These are phyloP conservation scores for Brachystomella parvula DNA, from an alignment of 1,140 invertebrate species.

Conservation along the genomic window DNA sequence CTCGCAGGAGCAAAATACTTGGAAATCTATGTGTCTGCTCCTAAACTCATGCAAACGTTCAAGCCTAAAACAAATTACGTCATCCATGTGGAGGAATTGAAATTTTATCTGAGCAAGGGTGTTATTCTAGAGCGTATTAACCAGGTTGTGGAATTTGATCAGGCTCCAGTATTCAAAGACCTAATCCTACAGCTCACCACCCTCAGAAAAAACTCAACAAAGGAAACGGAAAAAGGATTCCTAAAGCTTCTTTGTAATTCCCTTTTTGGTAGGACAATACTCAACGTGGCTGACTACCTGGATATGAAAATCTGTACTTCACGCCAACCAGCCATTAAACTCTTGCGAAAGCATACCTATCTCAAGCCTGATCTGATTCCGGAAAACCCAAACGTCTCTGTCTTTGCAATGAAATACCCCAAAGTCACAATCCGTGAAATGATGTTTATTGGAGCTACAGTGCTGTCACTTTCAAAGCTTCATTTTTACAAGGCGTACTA, in stretches of 20 bases:
- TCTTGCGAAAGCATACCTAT: background rate
- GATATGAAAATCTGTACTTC: background rate
- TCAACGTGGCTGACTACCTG: background rate
- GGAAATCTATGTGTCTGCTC: background rate
- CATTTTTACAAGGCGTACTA: background rate
- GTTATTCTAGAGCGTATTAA: background rate
- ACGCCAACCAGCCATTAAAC: background rate
- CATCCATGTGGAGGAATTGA: background rate
- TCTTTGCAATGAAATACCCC: background rate
- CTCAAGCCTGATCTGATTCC: background rate
- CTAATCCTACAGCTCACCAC: background rate
- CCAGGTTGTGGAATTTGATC: slow-evolving; percentile 1
- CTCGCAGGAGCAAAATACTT: background rate
- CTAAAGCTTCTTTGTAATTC: background rate
- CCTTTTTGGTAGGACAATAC: background rate
- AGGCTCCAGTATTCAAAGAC: background rate
- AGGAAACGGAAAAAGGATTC: background rate
- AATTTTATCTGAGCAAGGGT: background rate
- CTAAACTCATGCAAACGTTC: background rate
- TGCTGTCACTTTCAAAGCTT: background rate
- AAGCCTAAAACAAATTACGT: background rate
- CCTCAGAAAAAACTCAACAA: background rate
- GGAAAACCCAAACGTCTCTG: background rate
- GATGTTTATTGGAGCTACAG: background rate
- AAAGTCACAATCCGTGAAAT: background rate